Base-by-base conservation (phyloP, 2,888 invertebrate genomes). In the Melanargia galathea region DNA sequence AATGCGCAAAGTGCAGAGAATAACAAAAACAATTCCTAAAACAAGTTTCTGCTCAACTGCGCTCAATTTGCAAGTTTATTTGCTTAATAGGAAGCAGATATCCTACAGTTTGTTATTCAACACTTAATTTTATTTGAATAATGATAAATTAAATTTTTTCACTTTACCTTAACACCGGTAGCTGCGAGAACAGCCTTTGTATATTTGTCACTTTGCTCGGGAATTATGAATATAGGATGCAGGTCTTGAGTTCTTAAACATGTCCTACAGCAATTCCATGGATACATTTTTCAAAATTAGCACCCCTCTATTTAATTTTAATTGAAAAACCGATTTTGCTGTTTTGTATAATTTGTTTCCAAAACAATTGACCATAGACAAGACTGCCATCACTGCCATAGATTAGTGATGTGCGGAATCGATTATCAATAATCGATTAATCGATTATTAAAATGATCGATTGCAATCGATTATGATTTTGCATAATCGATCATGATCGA, bases 131-230 rank as follows among this genome's bases (percentile, higher is more conserved):
- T 13, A 49, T 13, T 16, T 13, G 2, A 46, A 0, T 22, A 11
- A 18, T 16, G 2, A 30, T 18, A 18, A 33, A 33, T 33, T 30
- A 11, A 11, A 18, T 33, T 51, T 11, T 16, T 6, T 11, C 2
- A 20, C 13, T 38, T 68, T 76, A 87, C 87, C 83, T 82, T 80
- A 5, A 87, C 64, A 30, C 88, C 88, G 26, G 83, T 78, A 18
- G 79, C 66, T 11, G 71, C 68, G 51, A 73, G 76, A 33, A 88
- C 73, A 43, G 81, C 68, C 60, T 79, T 77, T 0, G 81, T 74
- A 66, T 85, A 87, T 65, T 85, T 87, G 24, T 84, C 81, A 43
- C 76, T 73, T 40, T 82, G 76, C 63, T 83, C 82, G 0, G 73
- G 60, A 0, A 67, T 30, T 0, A 72, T 58, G 67, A 86, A 88